Base-by-base conservation (phyloP, 2,888 invertebrate genomes). In the Terebella lapidaria region DNA sequence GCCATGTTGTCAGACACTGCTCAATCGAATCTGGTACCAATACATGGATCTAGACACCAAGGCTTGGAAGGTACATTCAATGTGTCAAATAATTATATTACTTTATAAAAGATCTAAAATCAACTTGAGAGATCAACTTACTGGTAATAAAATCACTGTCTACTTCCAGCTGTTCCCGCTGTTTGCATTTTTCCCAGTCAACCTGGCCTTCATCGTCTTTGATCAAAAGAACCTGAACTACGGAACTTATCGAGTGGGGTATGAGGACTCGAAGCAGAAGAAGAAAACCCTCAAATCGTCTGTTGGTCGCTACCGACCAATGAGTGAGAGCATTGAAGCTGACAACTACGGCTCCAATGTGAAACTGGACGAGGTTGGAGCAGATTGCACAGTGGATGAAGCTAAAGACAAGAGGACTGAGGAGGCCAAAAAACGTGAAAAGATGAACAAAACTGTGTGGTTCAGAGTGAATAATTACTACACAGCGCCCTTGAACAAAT, bases 1-100 rank as follows among this genome's bases (percentile, higher is more conserved):
- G 42, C 30, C 63, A n/a, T 63, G 63, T 47, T 58, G 63, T 28
- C 63, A 63, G 54, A 63, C 63, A 0, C 59, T 64, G 27, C 57
- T 63, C 26, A 65, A 63, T 30, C 58, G 30, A 5, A 42, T 63
- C 54, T 63, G 63, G 63, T 56, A 55, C 27, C 30, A 55, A 29
- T 46, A 63, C 27, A 63, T 63, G 63, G 63, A 58, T 22, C 49
- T 63, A 18, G 61, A 63, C 35, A 63, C 63, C 18, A 24, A 56
- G 4, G n/a, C 15, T 3, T 63, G 63, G 63, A 62, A 56, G 56
- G 62, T 62, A 28, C 22, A 42, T 49, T 10, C n/a, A n/a, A n/a
- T n/a, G n/a, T n/a, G n/a, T n/a, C n/a, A n/a, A n/a, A n/a, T n/a
- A n/a, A n/a, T n/a, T n/a, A n/a, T n/a, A n/a, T n/a, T n/a, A n/a